Conservation (phyloP, 2,797 vertebrate genomes). For the Strix occidentalis region DNA sequence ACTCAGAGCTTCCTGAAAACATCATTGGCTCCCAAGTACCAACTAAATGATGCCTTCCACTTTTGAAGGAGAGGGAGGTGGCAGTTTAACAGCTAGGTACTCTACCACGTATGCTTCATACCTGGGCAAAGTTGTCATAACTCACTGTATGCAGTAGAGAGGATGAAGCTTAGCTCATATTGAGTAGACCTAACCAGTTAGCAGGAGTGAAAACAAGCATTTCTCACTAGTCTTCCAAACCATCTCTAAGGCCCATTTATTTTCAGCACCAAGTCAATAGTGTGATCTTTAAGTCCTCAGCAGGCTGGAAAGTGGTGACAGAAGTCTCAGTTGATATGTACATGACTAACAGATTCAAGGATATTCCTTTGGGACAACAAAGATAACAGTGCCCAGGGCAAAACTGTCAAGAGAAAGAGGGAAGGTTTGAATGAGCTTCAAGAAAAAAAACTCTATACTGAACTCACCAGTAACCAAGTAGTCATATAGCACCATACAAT, state of each 20-base stretch:
- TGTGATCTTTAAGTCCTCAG: neutral
- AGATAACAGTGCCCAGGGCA: conserved; percentile 6
- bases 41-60: neutral
- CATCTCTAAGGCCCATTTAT: neutral
- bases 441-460: neutral
- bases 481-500: neutral
- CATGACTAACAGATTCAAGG: conserved; percentile 15
- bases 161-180: neutral
- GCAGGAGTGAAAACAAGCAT: neutral
- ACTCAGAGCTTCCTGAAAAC: neutral
- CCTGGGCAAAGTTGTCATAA: neutral
- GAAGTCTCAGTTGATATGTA: neutral
- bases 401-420: conserved; percentile 35
- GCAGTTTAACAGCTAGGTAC: neutral
- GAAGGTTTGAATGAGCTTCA: neutral
- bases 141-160: neutral
- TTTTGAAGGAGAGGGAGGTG: neutral
- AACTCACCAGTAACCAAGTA: neutral
- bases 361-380: conserved; percentile 22
- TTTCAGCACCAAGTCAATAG: neutral
- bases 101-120: neutral
- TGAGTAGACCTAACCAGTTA: neutral
- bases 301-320: neutral
- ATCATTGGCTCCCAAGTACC: neutral
- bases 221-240: neutral